A percentile compares a stretch with the other conserved stretches of the same genome.
phyloP scores from a whole-genome alignment of 2,797 vertebrate genomes.

The Sandelia bainsii region DNA sequence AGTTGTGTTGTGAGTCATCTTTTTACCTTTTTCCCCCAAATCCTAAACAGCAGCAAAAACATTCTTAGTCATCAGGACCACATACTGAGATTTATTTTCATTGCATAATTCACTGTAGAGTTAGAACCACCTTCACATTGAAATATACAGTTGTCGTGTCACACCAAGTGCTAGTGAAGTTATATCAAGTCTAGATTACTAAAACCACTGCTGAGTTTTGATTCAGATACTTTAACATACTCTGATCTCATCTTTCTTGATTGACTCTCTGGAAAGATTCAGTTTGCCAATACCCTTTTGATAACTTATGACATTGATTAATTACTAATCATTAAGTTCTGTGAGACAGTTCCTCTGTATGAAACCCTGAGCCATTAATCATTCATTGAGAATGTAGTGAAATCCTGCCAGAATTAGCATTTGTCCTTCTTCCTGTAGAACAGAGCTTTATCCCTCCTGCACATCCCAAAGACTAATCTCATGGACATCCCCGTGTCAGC shows the following conservation, averaged over 20 bases:
- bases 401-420: constrained; percentile 49
- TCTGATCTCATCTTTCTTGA: not conserved
- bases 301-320: constrained; percentile 61
- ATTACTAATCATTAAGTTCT: constrained; percentile 51
- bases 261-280: constrained; percentile 15
- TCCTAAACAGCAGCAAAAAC: no score
- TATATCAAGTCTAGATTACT: no score
- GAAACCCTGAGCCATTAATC: constrained; percentile 54
- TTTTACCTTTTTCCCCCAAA: no score
- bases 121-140: not conserved
- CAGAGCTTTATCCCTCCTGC: constrained; percentile 2
- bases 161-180: no score
- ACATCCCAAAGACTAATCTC: constrained; percentile 24
- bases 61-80: not conserved
- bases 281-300: constrained; percentile 28
- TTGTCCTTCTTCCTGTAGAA: constrained; percentile 55
- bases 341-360: constrained; percentile 26
- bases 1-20: no score
- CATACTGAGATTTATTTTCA: no score
- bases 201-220: not conserved
- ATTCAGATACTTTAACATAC: not conserved
- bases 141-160: not conserved
- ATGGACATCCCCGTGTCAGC: constrained; percentile 35
- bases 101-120: not conserved
- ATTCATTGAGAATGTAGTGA: constrained; percentile 50